Percentiles rank a stretch among this genome's conserved stretches.
phyloP scores from a whole-genome alignment of 1,140 invertebrate species.

The Oscheius sp. region DNA sequence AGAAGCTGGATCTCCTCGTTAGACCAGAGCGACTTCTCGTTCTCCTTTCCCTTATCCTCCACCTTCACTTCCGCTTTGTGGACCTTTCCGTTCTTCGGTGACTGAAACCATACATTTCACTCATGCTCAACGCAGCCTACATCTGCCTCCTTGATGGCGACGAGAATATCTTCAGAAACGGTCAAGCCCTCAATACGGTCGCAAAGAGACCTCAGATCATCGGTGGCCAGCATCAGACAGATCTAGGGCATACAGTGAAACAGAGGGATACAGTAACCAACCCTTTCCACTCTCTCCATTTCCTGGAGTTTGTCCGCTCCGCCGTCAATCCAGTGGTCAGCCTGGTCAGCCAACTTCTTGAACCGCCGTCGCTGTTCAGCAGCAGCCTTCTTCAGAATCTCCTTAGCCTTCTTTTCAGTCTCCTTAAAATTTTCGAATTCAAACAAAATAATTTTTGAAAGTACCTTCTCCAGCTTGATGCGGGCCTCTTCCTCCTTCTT shows the following conservation, averaged over 20 bases:
- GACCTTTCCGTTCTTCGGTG: neutral
- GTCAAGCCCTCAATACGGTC: slow-evolving; percentile 16
- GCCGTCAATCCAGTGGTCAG: slow-evolving; percentile 22
- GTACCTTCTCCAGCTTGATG: neutral
- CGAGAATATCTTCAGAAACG: slow-evolving; percentile 10
- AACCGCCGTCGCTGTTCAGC: slow-evolving; percentile 22
- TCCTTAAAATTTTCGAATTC: neutral
- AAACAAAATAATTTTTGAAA: neutral
- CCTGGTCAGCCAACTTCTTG: slow-evolving; percentile 29
- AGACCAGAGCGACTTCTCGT: slow-evolving; percentile 69
- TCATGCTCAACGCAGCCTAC: neutral
- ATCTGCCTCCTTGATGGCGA: neutral
- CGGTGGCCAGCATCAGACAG: slow-evolving; percentile 1
- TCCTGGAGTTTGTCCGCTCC: slow-evolving; percentile 12
- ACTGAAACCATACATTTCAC: neutral
- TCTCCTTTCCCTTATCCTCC: slow-evolving; percentile 33
- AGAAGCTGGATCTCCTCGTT: slow-evolving; percentile 79
- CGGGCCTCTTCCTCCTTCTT: neutral
- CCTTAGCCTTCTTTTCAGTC: slow-evolving; percentile 25
- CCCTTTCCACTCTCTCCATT: slow-evolving; percentile 35
- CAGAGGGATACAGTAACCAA: neutral
- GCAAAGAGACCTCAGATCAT: slow-evolving; percentile 19
- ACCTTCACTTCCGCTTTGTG: slow-evolving; percentile 1
- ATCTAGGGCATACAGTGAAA: neutral
- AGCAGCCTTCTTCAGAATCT: slow-evolving; percentile 30